Base-by-base conservation (phyloP, 2,888 invertebrate genomes). In the Aleiodes testaceus region DNA sequence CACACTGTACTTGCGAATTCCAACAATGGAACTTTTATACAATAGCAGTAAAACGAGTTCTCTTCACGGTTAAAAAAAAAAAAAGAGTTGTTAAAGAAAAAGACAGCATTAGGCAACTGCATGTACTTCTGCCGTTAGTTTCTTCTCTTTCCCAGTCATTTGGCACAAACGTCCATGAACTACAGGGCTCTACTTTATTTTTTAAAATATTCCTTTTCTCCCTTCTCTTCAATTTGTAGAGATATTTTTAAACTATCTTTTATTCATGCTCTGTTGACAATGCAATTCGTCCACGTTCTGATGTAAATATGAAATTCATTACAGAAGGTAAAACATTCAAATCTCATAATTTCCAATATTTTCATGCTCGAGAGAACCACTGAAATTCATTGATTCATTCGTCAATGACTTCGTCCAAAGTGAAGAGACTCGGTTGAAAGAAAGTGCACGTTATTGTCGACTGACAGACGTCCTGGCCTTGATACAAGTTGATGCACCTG, bases 401-500 rank as follows among this genome's bases (percentile, higher is more conserved):
- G 50, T 6, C 7, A 9, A 18, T 9, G 9, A 50, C 18, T 9
- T 26, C 4, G 18, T 9, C 18, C 36, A 5, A 42, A 44, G n/a
- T n/a, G n/a, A n/a, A n/a, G n/a, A n/a, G n/a, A n/a, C n/a, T n/a
- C n/a, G n/a, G 11, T 7, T 36, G 9, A 36, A 36, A 36, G 36
- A 36, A 36, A 36, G 36, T 9, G 11, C 5, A 36, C 36, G 26
- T 26, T 59, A 30, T 36, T 59, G 14, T 14, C 7, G 30, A 59
- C 6, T 59, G 59, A 59, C 59, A 30, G 7, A 6, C 30, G 14
- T 18, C 14, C 16, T 30, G 69, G 18, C 76, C 78, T 80, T 79
- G 75, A 72, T 74, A 68, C 66, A 76, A 78, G 80, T 82, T 81
- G 76, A 69, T 82, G 79, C 80, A 79, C 82, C 72, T 74, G 26